Conservation (phyloP, 1,140 invertebrate genomes). For the Zaprionus inermis region DNA sequence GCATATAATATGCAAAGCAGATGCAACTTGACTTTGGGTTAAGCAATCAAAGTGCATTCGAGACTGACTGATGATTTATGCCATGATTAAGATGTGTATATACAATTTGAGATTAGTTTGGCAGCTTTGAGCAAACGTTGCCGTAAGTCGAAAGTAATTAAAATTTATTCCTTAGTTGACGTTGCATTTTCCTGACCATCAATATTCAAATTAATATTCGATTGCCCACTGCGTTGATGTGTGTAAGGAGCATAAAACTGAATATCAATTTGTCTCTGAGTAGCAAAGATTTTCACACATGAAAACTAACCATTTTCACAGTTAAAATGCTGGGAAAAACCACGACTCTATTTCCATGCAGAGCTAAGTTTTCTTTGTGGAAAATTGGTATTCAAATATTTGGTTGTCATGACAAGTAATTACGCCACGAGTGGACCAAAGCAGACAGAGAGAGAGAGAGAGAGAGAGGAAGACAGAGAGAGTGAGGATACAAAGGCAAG, state of each 20-base stretch:
- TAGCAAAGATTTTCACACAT: neutral
- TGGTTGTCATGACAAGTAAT: slow-evolving; percentile 71
- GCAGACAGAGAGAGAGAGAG: neutral
- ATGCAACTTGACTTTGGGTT: slow-evolving; percentile 2
- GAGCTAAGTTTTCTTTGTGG: slow-evolving; percentile 3
- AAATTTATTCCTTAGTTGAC: neutral
- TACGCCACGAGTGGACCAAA: slow-evolving; percentile 29
- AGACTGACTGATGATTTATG: slow-evolving; percentile 1
- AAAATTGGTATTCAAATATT: slow-evolving; percentile 69
- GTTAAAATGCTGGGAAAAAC: slow-evolving; percentile 6
- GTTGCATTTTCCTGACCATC: neutral
- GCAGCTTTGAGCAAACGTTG: neutral
- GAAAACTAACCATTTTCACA: slow-evolving; percentile 1
- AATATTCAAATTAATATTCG: too few relatives aligned
- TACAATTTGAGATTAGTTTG: neutral
- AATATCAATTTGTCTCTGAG: neutral
- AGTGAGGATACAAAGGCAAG: slow-evolving; percentile 20
- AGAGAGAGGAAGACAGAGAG: neutral
- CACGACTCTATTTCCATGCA: neutral
- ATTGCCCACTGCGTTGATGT: slow-evolving; percentile 1
- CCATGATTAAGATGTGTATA: neutral
- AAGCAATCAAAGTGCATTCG: neutral
- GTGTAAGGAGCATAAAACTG: neutral
- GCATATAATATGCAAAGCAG: slow-evolving; percentile 10
- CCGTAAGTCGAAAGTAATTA: neutral